Base-by-base conservation (phyloP, 2,888 invertebrate species). In the Hartigia nigra region DNA sequence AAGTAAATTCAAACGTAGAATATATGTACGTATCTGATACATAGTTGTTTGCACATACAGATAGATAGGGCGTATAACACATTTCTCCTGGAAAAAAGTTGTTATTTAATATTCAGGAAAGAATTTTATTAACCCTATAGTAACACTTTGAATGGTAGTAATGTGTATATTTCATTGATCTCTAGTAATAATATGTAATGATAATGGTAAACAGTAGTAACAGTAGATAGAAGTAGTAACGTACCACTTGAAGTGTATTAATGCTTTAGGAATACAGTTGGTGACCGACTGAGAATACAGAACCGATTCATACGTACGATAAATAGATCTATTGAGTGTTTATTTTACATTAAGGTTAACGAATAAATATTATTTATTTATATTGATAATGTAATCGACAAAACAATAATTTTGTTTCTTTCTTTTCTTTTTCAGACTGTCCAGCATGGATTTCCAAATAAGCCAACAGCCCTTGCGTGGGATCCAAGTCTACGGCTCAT, bases 361-460 rank as follows among this genome's bases (percentile, higher is more conserved):
- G 55, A 55, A 55, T 5, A 55, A 55, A 0, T 23, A 23, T 55
- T 23, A 55, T 23, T 23, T 55, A 23, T 55, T 55, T 55, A 23
- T 23, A 2, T 9, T 9, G 23, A 55, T 23, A 55, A 55, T 55
- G 23, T 55, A 23, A 55, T 23, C 55, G 23, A 23, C 23, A 23
- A 55, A 23, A 23, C 2, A 55, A 55, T 55, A 55, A 55, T 55
- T 55, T 55, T 23, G 0, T 55, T 37, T 31, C 79, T 31, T 81
- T 82, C 77, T 76, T 82, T 83, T 85, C 83, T 83, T 81, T 93
- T 94, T 74, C 94, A 98, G 98, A 98, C 98, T 87, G 95, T 97
- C 79, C 98, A 98, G 89, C 98, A 99, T 95, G 99, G 99, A 82
- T 99, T 99, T 92, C 98, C 99, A 31, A 97, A 97, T 92, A 97